Conservation (phyloP, 2,113 vertebrate genomes). For the Ancistrus triradiatus region DNA sequence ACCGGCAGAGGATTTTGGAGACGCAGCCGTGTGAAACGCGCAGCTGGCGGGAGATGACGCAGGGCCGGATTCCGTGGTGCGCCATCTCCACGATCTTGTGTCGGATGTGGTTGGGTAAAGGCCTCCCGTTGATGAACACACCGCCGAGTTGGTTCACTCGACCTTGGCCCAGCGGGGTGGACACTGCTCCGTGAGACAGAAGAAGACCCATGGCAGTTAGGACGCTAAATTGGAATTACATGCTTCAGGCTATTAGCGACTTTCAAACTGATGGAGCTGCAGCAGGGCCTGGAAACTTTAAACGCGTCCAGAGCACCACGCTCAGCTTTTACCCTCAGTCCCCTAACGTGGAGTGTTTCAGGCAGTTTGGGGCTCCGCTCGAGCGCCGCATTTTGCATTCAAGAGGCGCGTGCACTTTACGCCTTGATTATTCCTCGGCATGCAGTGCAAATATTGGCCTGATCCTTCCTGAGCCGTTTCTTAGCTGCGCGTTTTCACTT, state of each 20-base stretch:
- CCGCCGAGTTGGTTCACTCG: constrained; percentile 97
- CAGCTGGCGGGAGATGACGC: constrained; percentile 94
- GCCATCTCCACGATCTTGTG: constrained; percentile 99
- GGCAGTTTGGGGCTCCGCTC: constrained; percentile 74
- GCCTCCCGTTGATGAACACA: constrained; percentile 97
- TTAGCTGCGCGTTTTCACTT: constrained; percentile 79
- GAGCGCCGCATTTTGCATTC: constrained; percentile 80
- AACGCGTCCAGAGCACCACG: constrained; percentile 50
- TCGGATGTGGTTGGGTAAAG: constrained; percentile 94
- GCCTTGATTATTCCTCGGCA: constrained; percentile 97
- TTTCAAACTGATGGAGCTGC: too few species aligned
- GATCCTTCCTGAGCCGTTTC: constrained; percentile 89
- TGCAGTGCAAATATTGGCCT: constrained; percentile 98
- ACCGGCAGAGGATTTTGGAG: constrained; percentile 97
- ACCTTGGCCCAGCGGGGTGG: constrained; percentile 97
- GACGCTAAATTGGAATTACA: constrained; percentile 1
- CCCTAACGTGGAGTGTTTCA: constrained; percentile 56
- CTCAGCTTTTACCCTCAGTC: constrained; percentile 16
- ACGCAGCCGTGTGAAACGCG: constrained; percentile 95
- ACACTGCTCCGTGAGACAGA: constrained; percentile 77
- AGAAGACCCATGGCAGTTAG: constrained; percentile 33
- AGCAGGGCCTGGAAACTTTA: too few species aligned
- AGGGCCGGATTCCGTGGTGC: constrained; percentile 95
- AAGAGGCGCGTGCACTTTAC: constrained; percentile 79
- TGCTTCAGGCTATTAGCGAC: neutral